Conservation (phyloP, 2,113 vertebrate species). For the Nannospalax galili region DNA sequence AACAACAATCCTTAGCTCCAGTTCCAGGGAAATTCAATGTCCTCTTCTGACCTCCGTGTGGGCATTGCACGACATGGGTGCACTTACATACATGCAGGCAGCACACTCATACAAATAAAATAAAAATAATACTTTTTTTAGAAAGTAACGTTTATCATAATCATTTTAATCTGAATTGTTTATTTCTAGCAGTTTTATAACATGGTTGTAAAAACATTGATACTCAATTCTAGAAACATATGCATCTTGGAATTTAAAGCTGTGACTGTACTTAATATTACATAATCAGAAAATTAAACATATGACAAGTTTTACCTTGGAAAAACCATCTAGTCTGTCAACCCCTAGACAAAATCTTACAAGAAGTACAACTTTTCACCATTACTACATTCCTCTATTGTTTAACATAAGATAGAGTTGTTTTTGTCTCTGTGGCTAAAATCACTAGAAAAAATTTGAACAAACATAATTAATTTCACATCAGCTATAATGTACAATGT, state of each 20-base stretch:
- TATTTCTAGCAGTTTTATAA: background rate
- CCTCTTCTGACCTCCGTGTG: too few species aligned
- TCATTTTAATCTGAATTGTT: background rate
- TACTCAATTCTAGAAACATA: constrained; percentile 37
- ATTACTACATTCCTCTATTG: background rate
- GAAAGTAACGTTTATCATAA: background rate
- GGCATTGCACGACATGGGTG: too few species aligned
- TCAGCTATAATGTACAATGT: constrained; percentile 13
- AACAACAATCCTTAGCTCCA: too few species aligned
- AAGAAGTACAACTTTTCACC: constrained; percentile 31
- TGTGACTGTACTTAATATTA: background rate
- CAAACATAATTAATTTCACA: constrained; percentile 46
- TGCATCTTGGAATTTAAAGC: constrained; percentile 35
- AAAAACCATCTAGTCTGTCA: constrained; percentile 47
- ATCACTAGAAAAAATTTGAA: constrained; percentile 50
- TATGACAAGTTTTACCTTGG: constrained; percentile 31
- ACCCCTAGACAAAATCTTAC: background rate
- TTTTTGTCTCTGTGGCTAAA: constrained; percentile 45
- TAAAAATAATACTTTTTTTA: too few species aligned
- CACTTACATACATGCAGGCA: too few species aligned
- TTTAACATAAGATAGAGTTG: background rate
- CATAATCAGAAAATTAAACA: constrained; percentile 52
- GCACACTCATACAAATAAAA: too few species aligned
- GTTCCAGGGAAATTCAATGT: too few species aligned
- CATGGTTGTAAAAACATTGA: constrained; percentile 21